Percentiles rank a stretch among this genome's conserved stretches.
Evolutionary conservation across 2,888 invertebrate genomes (phyloP).

Genomic region (Tachina fera): DNA sequence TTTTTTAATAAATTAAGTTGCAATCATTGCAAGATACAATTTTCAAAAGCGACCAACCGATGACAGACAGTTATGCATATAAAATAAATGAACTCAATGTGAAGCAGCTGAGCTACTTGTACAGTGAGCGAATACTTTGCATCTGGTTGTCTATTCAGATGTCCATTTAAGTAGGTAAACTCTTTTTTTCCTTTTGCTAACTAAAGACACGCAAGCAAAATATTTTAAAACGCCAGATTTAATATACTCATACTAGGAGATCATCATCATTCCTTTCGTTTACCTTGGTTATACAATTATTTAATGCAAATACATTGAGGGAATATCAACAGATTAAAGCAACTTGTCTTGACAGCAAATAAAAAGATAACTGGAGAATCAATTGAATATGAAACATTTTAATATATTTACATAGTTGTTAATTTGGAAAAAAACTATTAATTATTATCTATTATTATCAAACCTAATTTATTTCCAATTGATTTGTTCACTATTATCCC

Average conservation of each 20-base stretch:
- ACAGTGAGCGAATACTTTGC: background rate
- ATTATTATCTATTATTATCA: too few relatives aligned
- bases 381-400: slow-evolving; percentile 3
- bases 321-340: slow-evolving; percentile 19
- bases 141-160: slow-evolving; percentile 63
- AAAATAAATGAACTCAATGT: slow-evolving; percentile 66
- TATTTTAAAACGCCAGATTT: background rate
- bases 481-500: too few relatives aligned
- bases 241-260: background rate
- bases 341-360: slow-evolving; percentile 39
- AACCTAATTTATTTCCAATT: too few relatives aligned
- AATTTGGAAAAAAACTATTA: background rate
- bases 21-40: slow-evolving; percentile 52
- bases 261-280: slow-evolving; percentile 51
- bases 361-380: background rate
- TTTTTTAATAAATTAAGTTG: slow-evolving; percentile 60
- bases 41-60: slow-evolving; percentile 47
- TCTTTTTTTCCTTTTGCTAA: slow-evolving; percentile 4
- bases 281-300: slow-evolving; percentile 7
- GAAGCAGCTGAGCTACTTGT: slow-evolving; percentile 34
- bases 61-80: slow-evolving; percentile 69
- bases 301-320: slow-evolving; percentile 23
- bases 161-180: slow-evolving; percentile 59
- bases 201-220: slow-evolving; percentile 57
- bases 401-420: slow-evolving; percentile 3